phyloP scores from a whole-genome alignment of 2,113 vertebrate species.

The Amphiprion percula region DNA sequence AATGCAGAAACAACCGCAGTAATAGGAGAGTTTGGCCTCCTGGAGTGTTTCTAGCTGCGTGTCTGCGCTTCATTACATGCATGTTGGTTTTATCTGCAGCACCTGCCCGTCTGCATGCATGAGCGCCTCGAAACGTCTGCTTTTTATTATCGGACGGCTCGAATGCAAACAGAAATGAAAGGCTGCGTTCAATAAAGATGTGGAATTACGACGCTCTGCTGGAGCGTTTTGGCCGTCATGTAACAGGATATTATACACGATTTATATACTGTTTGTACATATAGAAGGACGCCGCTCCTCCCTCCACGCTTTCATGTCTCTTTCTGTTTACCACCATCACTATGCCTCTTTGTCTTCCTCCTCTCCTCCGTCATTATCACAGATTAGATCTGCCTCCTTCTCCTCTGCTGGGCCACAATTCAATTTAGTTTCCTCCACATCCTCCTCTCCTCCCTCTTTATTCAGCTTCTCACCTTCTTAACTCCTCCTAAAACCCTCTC shows the following conservation, averaged over 20 bases:
- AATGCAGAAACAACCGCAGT: too few relatives aligned
- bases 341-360: constrained; percentile 29
- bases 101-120: constrained; percentile 17
- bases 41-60: too few relatives aligned
- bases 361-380: constrained; percentile 48
- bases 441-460: constrained; percentile 48
- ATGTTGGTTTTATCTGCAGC: constrained; percentile 25
- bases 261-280: background rate
- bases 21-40: too few relatives aligned
- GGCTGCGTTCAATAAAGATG: constrained; percentile 60
- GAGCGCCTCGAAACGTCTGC: constrained; percentile 17
- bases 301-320: constrained; percentile 38
- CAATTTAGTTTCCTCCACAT: constrained; percentile 63
- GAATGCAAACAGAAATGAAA: constrained; percentile 55
- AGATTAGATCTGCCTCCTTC: constrained; percentile 68
- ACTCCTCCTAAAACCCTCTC: background rate
- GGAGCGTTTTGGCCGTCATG: constrained; percentile 52
- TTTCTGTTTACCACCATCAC: constrained; percentile 47
- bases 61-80: constrained; percentile 5
- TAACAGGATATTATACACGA: constrained; percentile 67
- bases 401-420: constrained; percentile 63
- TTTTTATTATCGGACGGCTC: constrained; percentile 15
- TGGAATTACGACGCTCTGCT: constrained; percentile 59
- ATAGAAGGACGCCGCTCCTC: too few relatives aligned
- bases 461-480: constrained; percentile 56